A percentile compares a stretch with the other conserved stretches of the same genome.
Evolutionary conservation across 2,888 invertebrate genomes (phyloP).

Genomic region (Malthinus seriepunctatus): DNA sequence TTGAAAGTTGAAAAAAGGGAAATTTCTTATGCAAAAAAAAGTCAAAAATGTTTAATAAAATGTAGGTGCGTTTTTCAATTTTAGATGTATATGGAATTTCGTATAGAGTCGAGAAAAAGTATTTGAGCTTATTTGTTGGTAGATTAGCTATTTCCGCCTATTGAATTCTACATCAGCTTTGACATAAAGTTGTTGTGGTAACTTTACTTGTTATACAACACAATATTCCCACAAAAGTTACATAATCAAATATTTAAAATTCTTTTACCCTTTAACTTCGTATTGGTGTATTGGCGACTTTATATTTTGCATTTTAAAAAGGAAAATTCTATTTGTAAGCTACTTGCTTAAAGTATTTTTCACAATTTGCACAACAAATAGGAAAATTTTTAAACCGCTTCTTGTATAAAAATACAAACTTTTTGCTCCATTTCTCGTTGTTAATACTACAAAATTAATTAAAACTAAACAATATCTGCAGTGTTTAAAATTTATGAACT

Average conservation of each 20-base stretch:
- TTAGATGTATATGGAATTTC: slow-evolving; percentile 16
- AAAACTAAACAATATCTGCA: too few species aligned
- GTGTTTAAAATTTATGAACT: too few species aligned
- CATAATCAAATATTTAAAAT: slow-evolving; percentile 10
- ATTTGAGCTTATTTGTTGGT: slow-evolving; percentile 22
- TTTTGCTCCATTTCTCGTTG: too few species aligned
- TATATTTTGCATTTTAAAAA: too few species aligned
- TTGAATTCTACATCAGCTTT: slow-evolving; percentile 17
- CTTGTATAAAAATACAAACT: too few species aligned
- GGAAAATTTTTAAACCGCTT: too few species aligned
- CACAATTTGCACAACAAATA: too few species aligned
- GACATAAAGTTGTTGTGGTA: slow-evolving; percentile 21
- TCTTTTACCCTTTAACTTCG: not conserved
- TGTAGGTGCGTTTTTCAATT: slow-evolving; percentile 16
- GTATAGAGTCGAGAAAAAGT: slow-evolving; percentile 8
- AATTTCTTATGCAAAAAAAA: not conserved
- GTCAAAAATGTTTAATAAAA: slow-evolving; percentile 8
- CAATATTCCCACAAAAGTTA: slow-evolving; percentile 14
- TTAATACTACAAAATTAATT: too few species aligned
- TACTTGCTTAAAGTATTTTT: too few species aligned
- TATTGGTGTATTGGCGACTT: not conserved
- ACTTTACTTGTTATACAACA: slow-evolving; percentile 19
- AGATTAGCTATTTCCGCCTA: slow-evolving; percentile 23
- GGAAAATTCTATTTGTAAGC: too few species aligned
- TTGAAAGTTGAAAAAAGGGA: not conserved